Evolutionary conservation across 2,888 invertebrate species (phyloP).

Genomic region (Trimorus sp.): DNA sequence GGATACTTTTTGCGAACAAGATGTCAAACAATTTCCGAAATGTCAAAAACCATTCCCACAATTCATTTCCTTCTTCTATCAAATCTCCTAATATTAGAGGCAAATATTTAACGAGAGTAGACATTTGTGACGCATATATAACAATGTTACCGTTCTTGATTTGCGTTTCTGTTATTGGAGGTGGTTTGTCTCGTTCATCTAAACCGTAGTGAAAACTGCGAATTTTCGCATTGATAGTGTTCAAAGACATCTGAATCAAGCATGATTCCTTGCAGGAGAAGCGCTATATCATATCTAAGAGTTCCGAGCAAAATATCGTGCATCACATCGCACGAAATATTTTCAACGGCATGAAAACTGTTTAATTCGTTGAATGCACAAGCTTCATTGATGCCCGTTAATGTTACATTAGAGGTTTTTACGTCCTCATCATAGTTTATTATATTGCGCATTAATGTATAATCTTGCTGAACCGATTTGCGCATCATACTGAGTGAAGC

Average conservation of each 20-base stretch:
- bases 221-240: slow-evolving; percentile 45
- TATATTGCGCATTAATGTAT: slow-evolving; percentile 20
- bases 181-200: slow-evolving; percentile 56
- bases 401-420: background rate
- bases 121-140: slow-evolving; percentile 12
- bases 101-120: slow-evolving; percentile 53
- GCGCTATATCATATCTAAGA: slow-evolving; percentile 14
- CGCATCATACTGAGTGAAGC: slow-evolving; percentile 12
- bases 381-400: background rate
- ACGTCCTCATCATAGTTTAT: slow-evolving; percentile 37
- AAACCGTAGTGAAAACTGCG: slow-evolving; percentile 50
- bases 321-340: slow-evolving; percentile 20
- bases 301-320: slow-evolving; percentile 16
- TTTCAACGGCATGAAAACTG: slow-evolving; percentile 12
- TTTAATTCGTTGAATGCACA: background rate
- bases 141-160: slow-evolving; percentile 37
- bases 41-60: too few species aligned
- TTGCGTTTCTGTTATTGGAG: slow-evolving; percentile 37
- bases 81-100: slow-evolving; percentile 55
- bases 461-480: background rate
- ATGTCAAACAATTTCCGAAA: too few species aligned
- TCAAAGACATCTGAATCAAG: background rate
- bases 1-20: too few species aligned
- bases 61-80: slow-evolving; percentile 20
- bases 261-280: slow-evolving; percentile 4